A percentile compares a stretch with the other conserved stretches of the same genome.
Evolutionary conservation across 2,888 invertebrate species (phyloP).

Genomic region (Dynastes tityus): DNA sequence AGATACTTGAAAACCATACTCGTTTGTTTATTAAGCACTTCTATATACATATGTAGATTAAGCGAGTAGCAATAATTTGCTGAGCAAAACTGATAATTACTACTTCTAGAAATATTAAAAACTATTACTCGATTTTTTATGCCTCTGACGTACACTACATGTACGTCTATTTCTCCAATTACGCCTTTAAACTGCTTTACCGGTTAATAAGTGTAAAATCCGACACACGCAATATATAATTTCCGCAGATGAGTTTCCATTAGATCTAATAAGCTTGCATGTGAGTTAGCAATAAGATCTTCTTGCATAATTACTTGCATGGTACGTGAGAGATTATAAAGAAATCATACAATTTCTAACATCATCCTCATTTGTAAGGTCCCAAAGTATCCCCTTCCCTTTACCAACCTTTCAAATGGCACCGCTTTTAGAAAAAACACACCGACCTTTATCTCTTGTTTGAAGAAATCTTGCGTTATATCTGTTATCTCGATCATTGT

Average conservation of each 20-base stretch:
- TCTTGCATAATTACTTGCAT: not conserved
- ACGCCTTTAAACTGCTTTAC: not conserved
- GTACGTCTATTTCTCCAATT: slow-evolving; percentile 4
- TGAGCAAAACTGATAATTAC: no score
- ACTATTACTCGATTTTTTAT: not conserved
- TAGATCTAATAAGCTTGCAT: not conserved
- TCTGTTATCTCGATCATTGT: no score
- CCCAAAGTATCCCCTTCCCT: no score
- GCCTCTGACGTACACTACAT: not conserved
- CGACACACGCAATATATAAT: slow-evolving; percentile 10
- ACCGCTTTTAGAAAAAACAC: no score
- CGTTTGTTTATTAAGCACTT: no score
- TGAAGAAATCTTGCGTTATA: no score
- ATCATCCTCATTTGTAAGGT: no score
- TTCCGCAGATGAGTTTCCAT: not conserved
- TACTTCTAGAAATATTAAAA: no score
- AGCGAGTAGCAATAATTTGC: no score
- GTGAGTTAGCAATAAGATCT: not conserved
- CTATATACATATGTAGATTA: not conserved
- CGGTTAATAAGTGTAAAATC: slow-evolving; percentile 19
- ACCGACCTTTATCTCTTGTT: no score
- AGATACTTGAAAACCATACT: no score
- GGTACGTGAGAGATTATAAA: not conserved
- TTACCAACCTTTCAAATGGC: no score
- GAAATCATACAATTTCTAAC: not conserved